These are phyloP conservation scores for Dynastes hyllus DNA, from an alignment of 2,888 invertebrate genomes.

Conservation along the genomic window DNA sequence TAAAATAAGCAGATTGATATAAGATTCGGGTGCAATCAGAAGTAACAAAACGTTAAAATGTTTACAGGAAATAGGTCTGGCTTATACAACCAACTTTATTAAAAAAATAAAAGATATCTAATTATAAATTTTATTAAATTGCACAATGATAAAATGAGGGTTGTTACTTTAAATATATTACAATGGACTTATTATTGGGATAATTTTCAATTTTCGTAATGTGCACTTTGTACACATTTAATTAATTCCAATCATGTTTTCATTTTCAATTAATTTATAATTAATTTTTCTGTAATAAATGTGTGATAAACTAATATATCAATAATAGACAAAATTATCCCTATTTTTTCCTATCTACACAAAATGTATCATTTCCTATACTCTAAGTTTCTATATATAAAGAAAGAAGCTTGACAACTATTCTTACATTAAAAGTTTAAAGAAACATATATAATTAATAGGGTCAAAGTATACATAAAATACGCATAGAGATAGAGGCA, in stretches of 20 bases:
- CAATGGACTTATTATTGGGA: slow-evolving; percentile 41
- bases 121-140: slow-evolving; percentile 52
- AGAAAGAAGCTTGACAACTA: slow-evolving; percentile 37
- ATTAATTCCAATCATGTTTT: neutral
- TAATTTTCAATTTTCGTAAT: slow-evolving; percentile 20
- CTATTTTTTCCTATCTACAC: slow-evolving; percentile 34
- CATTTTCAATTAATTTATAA: neutral
- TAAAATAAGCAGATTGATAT: no score
- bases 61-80: no score
- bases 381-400: slow-evolving; percentile 34
- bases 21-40: no score
- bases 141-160: slow-evolving; percentile 52
- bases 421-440: slow-evolving; percentile 25
- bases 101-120: slow-evolving; percentile 10
- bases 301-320: slow-evolving; percentile 12
- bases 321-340: slow-evolving; percentile 35
- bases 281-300: neutral
- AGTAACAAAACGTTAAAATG: no score
- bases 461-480: slow-evolving; percentile 14
- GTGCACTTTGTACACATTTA: slow-evolving; percentile 29
- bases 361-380: slow-evolving; percentile 34
- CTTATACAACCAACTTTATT: no score
- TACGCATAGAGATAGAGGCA: slow-evolving; percentile 16
- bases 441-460: slow-evolving; percentile 16
- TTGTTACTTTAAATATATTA: slow-evolving; percentile 40